Conservation (phyloP, 1,140 invertebrate genomes). For the Penaeus vannamei region DNA sequence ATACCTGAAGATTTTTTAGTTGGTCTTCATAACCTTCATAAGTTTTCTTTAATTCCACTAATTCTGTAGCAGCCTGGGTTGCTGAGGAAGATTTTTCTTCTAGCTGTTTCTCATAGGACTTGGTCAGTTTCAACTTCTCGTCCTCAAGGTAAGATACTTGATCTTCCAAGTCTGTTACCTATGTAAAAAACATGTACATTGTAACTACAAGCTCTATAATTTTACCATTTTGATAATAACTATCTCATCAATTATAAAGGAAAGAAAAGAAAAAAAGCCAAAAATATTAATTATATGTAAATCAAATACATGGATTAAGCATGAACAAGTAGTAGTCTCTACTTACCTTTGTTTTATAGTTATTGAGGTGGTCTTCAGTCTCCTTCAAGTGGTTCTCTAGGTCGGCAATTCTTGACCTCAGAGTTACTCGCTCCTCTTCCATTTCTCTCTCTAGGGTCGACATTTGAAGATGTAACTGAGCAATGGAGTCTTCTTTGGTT, state of each 20-base stretch:
- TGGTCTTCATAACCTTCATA: conserved; percentile 62
- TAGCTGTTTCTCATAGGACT: conserved; percentile 67
- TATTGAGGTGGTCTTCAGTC: conserved; percentile 28
- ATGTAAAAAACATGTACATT: background rate
- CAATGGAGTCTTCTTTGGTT: conserved; percentile 32
- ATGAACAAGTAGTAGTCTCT: background rate
- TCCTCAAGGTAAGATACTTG: conserved; percentile 35
- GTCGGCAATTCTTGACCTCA: conserved; percentile 44
- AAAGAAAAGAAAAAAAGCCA: background rate
- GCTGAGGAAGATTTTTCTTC: conserved; percentile 69
- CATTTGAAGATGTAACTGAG: conserved; percentile 8
- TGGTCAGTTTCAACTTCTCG: conserved; percentile 9
- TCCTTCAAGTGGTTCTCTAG: conserved; percentile 60
- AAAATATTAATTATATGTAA: background rate
- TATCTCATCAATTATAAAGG: background rate
- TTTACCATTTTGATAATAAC: background rate
- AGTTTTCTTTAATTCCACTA: conserved; percentile 66
- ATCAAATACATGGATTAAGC: background rate
- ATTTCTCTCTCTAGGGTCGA: conserved; percentile 40
- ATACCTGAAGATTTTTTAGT: conserved; percentile 60
- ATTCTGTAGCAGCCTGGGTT: conserved; percentile 68
- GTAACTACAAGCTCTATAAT: background rate
- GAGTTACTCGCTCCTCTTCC: conserved; percentile 51
- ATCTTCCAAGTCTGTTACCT: conserved; percentile 39
- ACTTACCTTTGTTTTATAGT: conserved; percentile 14